Conservation (phyloP, 2,888 invertebrate genomes). For the Sisyra nigra region DNA sequence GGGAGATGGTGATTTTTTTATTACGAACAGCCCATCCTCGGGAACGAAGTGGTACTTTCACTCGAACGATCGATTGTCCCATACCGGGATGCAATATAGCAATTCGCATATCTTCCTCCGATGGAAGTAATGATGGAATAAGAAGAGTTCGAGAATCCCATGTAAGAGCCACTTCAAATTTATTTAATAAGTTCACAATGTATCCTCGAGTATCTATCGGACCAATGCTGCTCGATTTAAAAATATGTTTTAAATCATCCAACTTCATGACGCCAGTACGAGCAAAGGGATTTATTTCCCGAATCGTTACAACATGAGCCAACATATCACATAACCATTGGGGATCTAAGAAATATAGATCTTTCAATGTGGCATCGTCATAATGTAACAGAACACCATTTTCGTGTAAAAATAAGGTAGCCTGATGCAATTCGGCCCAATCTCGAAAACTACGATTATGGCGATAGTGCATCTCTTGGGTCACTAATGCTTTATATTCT, state of each 20-base stretch:
- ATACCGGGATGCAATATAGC: slow-evolving; percentile 27
- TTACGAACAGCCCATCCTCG: slow-evolving; percentile 48
- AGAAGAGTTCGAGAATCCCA: slow-evolving; percentile 86
- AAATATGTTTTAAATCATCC: slow-evolving; percentile 81
- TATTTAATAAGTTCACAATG: slow-evolving; percentile 80
- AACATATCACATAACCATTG: slow-evolving; percentile 98
- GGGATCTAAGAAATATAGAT: slow-evolving; percentile 91
- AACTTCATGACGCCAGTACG: slow-evolving; percentile 84
- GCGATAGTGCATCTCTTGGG: slow-evolving; percentile 47
- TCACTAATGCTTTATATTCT: slow-evolving; percentile 48
- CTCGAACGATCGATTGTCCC: slow-evolving; percentile 26
- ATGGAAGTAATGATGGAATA: slow-evolving; percentile 83
- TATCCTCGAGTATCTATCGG: slow-evolving; percentile 56
- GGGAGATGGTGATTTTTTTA: slow-evolving; percentile 37
- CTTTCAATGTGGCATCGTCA: slow-evolving; percentile 84
- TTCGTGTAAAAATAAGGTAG: slow-evolving; percentile 93
- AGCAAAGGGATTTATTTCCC: slow-evolving; percentile 95
- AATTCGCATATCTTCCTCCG: slow-evolving; percentile 46
- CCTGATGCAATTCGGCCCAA: slow-evolving; percentile 81
- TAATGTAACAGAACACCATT: slow-evolving; percentile 93
- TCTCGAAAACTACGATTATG: slow-evolving; percentile 67
- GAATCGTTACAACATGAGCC: slow-evolving; percentile 89
- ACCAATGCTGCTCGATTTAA: slow-evolving; percentile 72
- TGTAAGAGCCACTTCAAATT: slow-evolving; percentile 92
- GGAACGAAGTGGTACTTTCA: slow-evolving; percentile 42